Base-by-base conservation (phyloP, 2,888 invertebrate species). In the Agrochola litura region DNA sequence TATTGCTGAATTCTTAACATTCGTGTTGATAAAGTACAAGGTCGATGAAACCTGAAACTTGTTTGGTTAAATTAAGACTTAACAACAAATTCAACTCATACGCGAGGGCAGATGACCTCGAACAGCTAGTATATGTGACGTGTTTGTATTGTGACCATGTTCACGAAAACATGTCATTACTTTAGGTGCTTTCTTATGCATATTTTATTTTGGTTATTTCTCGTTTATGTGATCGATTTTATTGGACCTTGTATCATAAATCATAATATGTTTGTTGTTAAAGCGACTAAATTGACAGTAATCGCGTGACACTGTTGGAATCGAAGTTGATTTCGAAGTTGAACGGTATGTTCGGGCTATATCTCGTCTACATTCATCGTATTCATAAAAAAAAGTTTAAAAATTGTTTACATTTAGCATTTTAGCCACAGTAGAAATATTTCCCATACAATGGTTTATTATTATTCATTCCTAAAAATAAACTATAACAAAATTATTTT, bases 11-110 rank as follows among this genome's bases (percentile, higher is more conserved):
- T 76, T 80, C 49, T 77, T 85, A 76, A 64, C 77, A 76, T 80
- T 83, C 46, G 76, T 83, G 72, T 83, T 85, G 87, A 89, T 89
- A 90, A 88, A 84, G 64, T 67, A 73, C 87, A 89, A 91, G 91
- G 91, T 81, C 79, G 79, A 84, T 85, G 90, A 91, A 90, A 90
- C 86, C 85, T 78, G 80, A 66, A 81, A 76, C 71, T 75, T 74
- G 82, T 84, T 76, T 63, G 70, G 67, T 83, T 78, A 65, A 79
- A 66, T 70, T 74, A 77, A 77, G 80, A 77, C 63, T 66, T 75
- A 74, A 68, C 54, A 82, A 79, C 74, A 43, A 72, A 65, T 72
- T 71, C 30, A 76, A 81, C 66, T 73, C 54, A 14, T 74, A 64
- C 19, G 56, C 75, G 71, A 81, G 73, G 69, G 68, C 76, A 49